Base-by-base conservation (phyloP, 1,140 invertebrate species). In the Drosophila micromelanica region DNA sequence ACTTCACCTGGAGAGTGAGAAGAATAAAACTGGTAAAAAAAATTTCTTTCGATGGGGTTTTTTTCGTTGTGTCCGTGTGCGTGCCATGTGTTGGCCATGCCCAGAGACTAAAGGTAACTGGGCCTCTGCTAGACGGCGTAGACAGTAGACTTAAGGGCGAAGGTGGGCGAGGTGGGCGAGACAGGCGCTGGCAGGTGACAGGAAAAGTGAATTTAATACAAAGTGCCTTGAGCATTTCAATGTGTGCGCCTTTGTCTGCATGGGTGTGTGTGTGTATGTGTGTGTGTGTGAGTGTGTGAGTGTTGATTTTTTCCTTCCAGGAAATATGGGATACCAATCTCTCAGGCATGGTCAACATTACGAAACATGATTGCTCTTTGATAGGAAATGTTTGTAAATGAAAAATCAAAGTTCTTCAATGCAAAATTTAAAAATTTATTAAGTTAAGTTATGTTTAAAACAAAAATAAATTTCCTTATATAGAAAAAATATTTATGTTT, bases 131-230 rank as follows among this genome's bases (percentile, higher is more conserved):
- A 51, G 49, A 27, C 43, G 42, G 27, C 42, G 12, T 12, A 52
- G 56, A 23, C 56, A 43, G 32, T 6, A 23, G 20, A 23, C 20
- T 23, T 3, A 23, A 43, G 54, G 27, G 9, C 42, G 37, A 4
- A 27, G 11, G 8, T n/a, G 15, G 35, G 27, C 23, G 30, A 12
- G 15, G 5, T 8, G n/a, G n/a, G n/a, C n/a, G n/a, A n/a, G n/a
- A n/a, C n/a, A n/a, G n/a, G 32, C 23, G 5, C 43, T 60, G 69
- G 59, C 74, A 79, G 74, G 76, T 76, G 76, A 78, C 76, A 76
- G 71, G 70, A 70, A 79, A 79, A 79, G 77, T 79, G 77, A 79
- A 79, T 79, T 79, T 77, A 77, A 79, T 73, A 79, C 63, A 79
- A 77, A 77, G 70, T 77, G 74, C 74, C 70, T 69, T 43, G 57